Evolutionary conservation across 2,888 invertebrate species (phyloP).

Genomic region (Aquatica leii): DNA sequence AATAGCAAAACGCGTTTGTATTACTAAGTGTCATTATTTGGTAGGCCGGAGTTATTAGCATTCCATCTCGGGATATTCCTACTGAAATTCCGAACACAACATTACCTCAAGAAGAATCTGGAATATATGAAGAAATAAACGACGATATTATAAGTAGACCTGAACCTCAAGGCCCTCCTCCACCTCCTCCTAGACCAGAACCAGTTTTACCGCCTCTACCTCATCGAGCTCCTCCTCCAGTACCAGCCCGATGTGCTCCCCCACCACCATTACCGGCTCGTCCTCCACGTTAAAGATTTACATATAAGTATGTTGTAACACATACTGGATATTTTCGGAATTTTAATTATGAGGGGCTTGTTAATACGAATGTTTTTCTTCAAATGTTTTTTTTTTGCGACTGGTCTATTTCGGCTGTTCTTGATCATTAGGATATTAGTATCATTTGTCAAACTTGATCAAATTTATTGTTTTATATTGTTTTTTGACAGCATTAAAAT

Average conservation of each 20-base stretch:
- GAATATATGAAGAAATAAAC: slow-evolving; percentile 68
- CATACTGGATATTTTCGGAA: no score
- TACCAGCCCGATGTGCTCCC: slow-evolving; percentile 64
- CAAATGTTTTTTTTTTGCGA: no score
- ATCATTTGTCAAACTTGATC: not conserved
- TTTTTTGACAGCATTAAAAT: no score
- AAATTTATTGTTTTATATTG: no score
- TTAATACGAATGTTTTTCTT: no score
- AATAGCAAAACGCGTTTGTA: no score
- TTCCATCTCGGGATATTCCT: slow-evolving; percentile 51
- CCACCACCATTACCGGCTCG: slow-evolving; percentile 76
- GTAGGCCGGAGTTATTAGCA: slow-evolving; percentile 65
- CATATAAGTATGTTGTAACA: no score
- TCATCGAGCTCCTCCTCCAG: slow-evolving; percentile 63
- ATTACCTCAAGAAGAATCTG: slow-evolving; percentile 52
- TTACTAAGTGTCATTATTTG: not conserved
- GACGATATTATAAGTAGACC: slow-evolving; percentile 60
- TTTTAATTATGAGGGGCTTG: no score
- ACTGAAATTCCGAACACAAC: slow-evolving; percentile 47
- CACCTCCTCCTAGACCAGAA: slow-evolving; percentile 63
- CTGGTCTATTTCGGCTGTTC: no score
- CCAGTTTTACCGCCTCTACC: slow-evolving; percentile 69
- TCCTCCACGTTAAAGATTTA: slow-evolving; percentile 59
- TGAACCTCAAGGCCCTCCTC: slow-evolving; percentile 70
- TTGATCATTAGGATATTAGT: no score